Percentiles rank a stretch among this genome's conserved stretches.
phyloP scores from a whole-genome alignment of 2,888 invertebrate species.

The Heliconius erato region DNA sequence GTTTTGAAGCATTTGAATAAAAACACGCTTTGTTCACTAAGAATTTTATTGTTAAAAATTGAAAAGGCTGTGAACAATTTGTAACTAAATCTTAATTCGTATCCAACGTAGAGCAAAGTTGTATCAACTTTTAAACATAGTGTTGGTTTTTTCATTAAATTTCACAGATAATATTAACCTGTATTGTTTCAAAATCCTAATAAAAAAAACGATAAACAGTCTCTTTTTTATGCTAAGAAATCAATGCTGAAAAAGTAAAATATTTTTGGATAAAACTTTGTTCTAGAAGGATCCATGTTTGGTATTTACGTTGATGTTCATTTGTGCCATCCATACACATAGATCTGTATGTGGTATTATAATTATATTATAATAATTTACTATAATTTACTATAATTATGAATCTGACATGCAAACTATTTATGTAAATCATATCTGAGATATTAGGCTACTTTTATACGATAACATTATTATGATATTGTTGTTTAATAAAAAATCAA shows the following conservation, averaged over 20 bases:
- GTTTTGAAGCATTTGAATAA: conserved; percentile 31
- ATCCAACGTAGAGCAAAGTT: conserved; percentile 12
- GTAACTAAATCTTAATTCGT: conserved; percentile 44
- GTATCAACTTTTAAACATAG: not conserved
- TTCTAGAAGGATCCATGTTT: conserved; percentile 20
- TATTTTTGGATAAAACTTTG: not conserved
- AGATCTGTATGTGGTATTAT: conserved; percentile 38
- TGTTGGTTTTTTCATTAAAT: not conserved
- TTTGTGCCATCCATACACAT: conserved; percentile 44
- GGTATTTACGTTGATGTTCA: conserved; percentile 42
- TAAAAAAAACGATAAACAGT: too few relatives aligned
- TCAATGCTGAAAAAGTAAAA: not conserved
- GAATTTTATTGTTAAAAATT: conserved; percentile 42
- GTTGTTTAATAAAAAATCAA: conserved; percentile 54
- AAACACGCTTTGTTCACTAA: conserved; percentile 41
- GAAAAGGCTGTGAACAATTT: conserved; percentile 72
- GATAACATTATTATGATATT: conserved; percentile 58
- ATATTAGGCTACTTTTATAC: conserved; percentile 68
- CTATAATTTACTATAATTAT: conserved; percentile 48
- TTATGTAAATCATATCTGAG: conserved; percentile 57
- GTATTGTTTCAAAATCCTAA: too few relatives aligned
- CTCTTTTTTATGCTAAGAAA: not conserved
- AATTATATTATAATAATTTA: conserved; percentile 38
- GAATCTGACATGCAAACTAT: conserved; percentile 47
- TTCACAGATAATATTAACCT: too few relatives aligned